A percentile compares a stretch with the other conserved stretches of the same genome.
These are phyloP conservation scores for Lanius collurio DNA, from an alignment of 2,113 vertebrate species.

Conservation along the genomic window DNA sequence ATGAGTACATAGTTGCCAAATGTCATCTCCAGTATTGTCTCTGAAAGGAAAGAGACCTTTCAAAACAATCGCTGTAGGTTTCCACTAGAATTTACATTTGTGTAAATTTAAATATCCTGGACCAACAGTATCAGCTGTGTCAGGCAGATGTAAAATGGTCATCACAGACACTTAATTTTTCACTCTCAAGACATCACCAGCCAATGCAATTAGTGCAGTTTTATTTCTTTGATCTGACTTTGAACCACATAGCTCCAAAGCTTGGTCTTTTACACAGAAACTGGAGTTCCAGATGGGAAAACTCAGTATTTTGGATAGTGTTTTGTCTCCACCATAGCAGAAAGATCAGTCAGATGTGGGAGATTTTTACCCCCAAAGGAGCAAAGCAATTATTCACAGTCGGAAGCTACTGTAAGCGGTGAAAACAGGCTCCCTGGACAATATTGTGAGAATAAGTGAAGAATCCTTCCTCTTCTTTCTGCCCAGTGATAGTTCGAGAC, in stretches of 20 bases:
- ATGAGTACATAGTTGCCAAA: neutral
- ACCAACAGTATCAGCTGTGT: neutral
- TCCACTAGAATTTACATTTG: neutral
- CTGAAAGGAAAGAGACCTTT: neutral
- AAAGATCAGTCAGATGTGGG: neutral
- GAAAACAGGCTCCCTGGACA: neutral
- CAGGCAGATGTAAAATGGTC: neutral
- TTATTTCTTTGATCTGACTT: constrained; percentile 2
- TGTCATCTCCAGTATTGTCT: neutral
- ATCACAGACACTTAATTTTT: neutral
- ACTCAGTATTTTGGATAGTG: neutral
- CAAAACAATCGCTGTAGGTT: neutral
- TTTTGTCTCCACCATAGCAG: neutral
- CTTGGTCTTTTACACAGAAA: neutral
- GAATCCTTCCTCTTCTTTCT: neutral
- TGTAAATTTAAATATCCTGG: neutral
- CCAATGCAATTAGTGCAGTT: neutral
- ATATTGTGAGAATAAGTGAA: neutral
- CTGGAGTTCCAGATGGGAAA: neutral
- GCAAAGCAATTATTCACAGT: neutral
- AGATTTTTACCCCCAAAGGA: neutral
- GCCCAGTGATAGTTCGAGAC: neutral
- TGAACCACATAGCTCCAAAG: neutral
- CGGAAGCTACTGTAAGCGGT: neutral
- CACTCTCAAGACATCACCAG: neutral